These are phyloP conservation scores for Scopus umbretta DNA, from an alignment of 2,113 vertebrate species.

Conservation along the genomic window DNA sequence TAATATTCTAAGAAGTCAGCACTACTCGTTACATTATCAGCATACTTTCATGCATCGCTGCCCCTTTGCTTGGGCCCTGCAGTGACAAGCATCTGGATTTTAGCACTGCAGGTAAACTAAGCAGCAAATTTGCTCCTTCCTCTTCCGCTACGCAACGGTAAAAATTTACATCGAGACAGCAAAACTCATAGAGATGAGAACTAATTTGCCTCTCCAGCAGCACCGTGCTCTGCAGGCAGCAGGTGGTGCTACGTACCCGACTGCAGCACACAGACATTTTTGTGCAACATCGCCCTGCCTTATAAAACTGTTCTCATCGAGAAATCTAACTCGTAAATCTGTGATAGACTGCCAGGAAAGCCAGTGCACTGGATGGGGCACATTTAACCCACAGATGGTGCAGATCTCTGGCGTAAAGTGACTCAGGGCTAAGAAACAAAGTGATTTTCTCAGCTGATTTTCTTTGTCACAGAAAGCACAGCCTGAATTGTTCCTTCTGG, in stretches of 20 bases:
- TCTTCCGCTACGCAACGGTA: background rate
- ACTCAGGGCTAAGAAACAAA: background rate
- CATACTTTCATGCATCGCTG: background rate
- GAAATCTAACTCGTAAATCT: background rate
- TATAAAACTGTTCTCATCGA: background rate
- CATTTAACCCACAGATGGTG: background rate
- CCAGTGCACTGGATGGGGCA: background rate
- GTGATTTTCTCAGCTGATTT: background rate
- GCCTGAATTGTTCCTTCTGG: background rate
- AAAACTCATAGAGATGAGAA: background rate
- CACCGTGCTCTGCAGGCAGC: background rate
- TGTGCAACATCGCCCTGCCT: background rate
- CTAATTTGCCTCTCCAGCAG: background rate
- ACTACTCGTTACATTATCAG: background rate
- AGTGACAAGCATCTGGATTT: conserved; percentile 1
- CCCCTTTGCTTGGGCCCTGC: background rate
- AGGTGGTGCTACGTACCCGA: background rate
- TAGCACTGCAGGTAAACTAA: background rate
- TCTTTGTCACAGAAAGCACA: background rate
- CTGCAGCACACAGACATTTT: background rate
- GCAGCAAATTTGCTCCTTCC: background rate
- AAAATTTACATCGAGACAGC: background rate
- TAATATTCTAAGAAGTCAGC: background rate
- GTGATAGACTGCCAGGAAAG: fast-evolving
- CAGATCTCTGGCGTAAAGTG: background rate